phyloP scores from a whole-genome alignment of 2,797 vertebrate species.

The Megalops cyprinoides region DNA sequence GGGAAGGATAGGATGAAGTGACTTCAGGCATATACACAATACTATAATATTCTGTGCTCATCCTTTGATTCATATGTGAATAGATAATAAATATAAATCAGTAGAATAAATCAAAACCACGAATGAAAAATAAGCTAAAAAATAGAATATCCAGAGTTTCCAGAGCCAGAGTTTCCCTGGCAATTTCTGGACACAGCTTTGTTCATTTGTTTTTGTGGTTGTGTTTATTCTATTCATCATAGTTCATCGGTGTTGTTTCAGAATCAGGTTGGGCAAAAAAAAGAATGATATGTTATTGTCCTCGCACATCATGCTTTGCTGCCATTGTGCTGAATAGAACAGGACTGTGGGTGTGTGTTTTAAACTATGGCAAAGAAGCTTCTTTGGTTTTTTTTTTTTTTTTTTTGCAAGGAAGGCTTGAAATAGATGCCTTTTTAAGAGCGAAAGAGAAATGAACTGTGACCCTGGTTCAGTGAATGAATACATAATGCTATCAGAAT shows the following conservation, averaged over 20 bases:
- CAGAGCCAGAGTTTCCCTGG: neutral
- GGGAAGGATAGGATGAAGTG: too few relatives aligned
- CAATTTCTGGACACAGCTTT: neutral
- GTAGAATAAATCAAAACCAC: neutral
- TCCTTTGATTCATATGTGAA: too few relatives aligned
- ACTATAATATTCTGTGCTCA: neutral
- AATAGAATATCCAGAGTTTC: too few relatives aligned
- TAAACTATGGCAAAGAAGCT: too few relatives aligned
- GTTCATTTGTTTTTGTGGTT: neutral
- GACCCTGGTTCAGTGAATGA: slow-evolving; percentile 5
- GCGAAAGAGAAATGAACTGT: slow-evolving; percentile 19
- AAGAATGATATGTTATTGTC: neutral
- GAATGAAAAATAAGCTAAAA: neutral
- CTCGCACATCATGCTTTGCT: too few relatives aligned
- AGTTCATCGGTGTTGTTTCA: neutral
- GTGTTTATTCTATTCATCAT: neutral
- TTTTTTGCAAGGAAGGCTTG: neutral
- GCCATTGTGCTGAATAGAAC: too few relatives aligned
- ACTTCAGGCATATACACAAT: neutral
- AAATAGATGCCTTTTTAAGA: slow-evolving; percentile 11
- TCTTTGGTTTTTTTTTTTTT: too few relatives aligned
- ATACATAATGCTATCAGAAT: slow-evolving; percentile 12
- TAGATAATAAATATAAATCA: too few relatives aligned
- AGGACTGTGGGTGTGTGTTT: too few relatives aligned
- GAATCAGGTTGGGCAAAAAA: neutral